A percentile compares a stretch with the other conserved stretches of the same genome.
phyloP scores from a whole-genome alignment of 2,888 invertebrate species.

The Leucophenga montana region DNA sequence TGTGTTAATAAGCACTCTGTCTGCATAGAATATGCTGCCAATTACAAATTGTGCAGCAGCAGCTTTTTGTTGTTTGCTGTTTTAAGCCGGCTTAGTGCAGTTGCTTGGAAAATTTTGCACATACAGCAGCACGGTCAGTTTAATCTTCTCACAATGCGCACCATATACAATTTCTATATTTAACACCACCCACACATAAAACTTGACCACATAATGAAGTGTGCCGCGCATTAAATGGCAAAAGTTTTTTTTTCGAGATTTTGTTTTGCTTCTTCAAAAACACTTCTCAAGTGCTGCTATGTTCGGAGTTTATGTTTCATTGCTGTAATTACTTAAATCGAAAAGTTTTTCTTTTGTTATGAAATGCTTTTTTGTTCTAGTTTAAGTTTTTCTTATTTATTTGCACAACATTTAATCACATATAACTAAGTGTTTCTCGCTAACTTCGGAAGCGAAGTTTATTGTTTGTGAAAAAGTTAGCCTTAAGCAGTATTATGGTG shows the following conservation, averaged over 20 bases:
- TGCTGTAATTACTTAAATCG: constrained; percentile 32
- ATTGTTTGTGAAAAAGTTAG: constrained; percentile 1
- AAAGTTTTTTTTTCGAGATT: constrained; percentile 4
- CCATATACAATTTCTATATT: not conserved
- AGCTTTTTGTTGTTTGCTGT: constrained; percentile 8
- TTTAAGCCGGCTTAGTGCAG: constrained; percentile 62
- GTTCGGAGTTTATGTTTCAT: constrained; percentile 22
- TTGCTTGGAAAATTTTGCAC: constrained; percentile 55
- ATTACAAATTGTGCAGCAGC: constrained; percentile 44
- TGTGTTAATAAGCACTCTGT: constrained; percentile 12
- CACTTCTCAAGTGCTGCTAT: not conserved
- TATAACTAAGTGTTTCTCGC: constrained; percentile 13
- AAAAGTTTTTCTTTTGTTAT: constrained; percentile 29
- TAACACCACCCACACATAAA: no score
- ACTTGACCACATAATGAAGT: constrained; percentile 27
- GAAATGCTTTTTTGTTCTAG: not conserved
- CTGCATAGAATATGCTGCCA: constrained; percentile 5
- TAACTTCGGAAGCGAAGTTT: not conserved
- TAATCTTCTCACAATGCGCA: not conserved
- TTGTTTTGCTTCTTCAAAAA: not conserved
- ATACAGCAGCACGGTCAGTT: constrained; percentile 12
- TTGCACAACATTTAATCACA: constrained; percentile 25
- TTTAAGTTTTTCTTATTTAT: constrained; percentile 9
- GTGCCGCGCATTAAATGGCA: constrained; percentile 20
- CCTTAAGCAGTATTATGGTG: not conserved